Evolutionary conservation across 2,113 vertebrate genomes (phyloP), one percentile per base, ranked within the genome.

Genomic region (Malurus elegans): DNA sequence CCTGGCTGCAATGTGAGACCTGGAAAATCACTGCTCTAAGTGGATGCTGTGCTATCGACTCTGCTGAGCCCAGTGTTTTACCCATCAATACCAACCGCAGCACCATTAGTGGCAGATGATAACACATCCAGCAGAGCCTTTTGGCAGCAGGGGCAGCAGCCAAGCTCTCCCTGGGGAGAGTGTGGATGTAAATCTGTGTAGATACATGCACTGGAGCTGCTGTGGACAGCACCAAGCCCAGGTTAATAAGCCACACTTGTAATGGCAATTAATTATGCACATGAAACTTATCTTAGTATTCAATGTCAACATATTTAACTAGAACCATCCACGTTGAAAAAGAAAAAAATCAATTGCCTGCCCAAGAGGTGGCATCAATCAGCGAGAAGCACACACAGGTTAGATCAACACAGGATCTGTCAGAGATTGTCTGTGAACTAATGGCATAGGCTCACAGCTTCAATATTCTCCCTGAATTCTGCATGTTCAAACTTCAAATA

Each of bases 1-100:
- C 34, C 36, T 92, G 67, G 88, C 67, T 86, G 75, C 57, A 88
- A 14, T 18, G 18, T 58, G 74, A 86, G 82, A 76, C 64, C 57
- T 51, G 82, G 61, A 56, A 90, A 91, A 88, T 44, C 54, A 31
- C 32, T 18, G 75, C 80, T 76, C 3, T 50, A 31, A 95, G 85
- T 34, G 61, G 61, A 32, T 51, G 73, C 60, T 93, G 79, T 71
- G 88, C 51, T 89, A 89, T 86, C 23, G 88, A 92, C 82, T 92
- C 50, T 18, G 65, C 18, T 9, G 58, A 82, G 57, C 56, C 38
- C 47, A n/a, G 83, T 60, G 80, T 79, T 92, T 76, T 81, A 69
- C 56, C 61, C 76, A 89, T 92, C 94, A 45, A 58, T 88, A 94
- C 62, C 79, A 88, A 44, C 67, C 0, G 0, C 45, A 44, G 87